phyloP scores from a whole-genome alignment of 2,888 invertebrate species.

The Nomada ferruginata region DNA sequence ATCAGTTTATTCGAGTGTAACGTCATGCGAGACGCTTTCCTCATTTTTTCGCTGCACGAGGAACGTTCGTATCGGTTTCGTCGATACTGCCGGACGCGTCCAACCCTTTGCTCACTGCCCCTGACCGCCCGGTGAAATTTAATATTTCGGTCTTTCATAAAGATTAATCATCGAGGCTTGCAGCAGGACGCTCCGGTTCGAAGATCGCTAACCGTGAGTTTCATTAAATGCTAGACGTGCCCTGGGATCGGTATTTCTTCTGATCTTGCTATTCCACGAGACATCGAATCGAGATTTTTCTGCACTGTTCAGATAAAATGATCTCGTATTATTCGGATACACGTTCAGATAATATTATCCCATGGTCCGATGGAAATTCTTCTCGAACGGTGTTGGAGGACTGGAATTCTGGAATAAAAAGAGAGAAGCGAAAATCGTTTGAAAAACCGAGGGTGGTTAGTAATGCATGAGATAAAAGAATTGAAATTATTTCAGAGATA shows the following conservation, averaged over 20 bases:
- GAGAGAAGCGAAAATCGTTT: no score
- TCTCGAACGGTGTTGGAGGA: no score
- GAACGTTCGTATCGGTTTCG: conserved; percentile 57
- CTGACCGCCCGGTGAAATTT: conserved; percentile 50
- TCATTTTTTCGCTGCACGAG: conserved; percentile 32
- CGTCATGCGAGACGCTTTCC: conserved; percentile 47
- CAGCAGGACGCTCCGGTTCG: not conserved
- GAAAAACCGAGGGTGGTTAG: no score
- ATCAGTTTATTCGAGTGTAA: conserved; percentile 69
- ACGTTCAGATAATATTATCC: no score
- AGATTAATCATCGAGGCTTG: conserved; percentile 37
- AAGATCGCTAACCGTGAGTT: conserved; percentile 34
- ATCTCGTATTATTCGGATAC: no score
- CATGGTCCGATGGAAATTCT: no score
- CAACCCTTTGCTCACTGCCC: not conserved
- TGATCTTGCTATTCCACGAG: not conserved
- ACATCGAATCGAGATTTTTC: not conserved
- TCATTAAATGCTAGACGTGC: conserved; percentile 38
- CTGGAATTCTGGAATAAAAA: no score
- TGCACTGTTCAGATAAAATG: no score
- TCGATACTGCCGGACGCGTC: conserved; percentile 28
- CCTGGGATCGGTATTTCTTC: not conserved
- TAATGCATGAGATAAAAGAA: no score
- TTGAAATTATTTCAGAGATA: no score
- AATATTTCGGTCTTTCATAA: conserved; percentile 58